phyloP scores from a whole-genome alignment of 1,140 invertebrate genomes.

The Zaprionus capensis region DNA sequence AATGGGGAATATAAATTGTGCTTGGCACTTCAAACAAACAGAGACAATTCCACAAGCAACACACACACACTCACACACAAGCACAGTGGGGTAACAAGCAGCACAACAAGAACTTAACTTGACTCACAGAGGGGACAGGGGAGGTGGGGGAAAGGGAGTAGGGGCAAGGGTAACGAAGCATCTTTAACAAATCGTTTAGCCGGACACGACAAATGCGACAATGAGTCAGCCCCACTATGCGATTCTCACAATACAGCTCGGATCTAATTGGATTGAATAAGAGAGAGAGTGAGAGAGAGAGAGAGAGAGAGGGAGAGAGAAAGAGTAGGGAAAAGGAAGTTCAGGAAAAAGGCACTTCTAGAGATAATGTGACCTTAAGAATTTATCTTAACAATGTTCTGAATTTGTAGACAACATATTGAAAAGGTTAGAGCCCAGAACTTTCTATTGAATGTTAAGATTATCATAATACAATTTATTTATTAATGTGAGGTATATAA shows the following conservation, averaged over 20 bases:
- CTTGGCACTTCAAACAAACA: slow-evolving; percentile 55
- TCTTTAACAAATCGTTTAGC: slow-evolving; percentile 18
- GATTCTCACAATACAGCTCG: slow-evolving; percentile 2
- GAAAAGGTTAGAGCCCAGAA: too few species aligned
- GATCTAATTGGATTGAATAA: neutral
- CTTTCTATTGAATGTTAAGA: too few species aligned
- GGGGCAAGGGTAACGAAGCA: slow-evolving; percentile 1
- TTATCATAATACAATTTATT: too few species aligned
- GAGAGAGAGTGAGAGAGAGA: neutral
- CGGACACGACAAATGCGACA: neutral
- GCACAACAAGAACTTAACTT: slow-evolving; percentile 10
- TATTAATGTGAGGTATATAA: too few species aligned
- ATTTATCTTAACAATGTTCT: too few species aligned
- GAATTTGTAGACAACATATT: too few species aligned
- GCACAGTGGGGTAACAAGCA: neutral
- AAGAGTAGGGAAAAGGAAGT: too few species aligned
- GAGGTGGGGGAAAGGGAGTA: neutral
- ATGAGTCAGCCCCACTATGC: slow-evolving; percentile 3
- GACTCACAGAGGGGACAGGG: neutral
- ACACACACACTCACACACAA: slow-evolving; percentile 1
- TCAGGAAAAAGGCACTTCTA: too few species aligned
- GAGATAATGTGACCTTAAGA: too few species aligned
- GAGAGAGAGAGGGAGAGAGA: neutral
- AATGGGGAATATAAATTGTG: slow-evolving; percentile 69
- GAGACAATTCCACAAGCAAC: slow-evolving; percentile 32